A percentile compares a stretch with the other conserved stretches of the same genome.
phyloP scores from a whole-genome alignment of 37 sponge, comb jelly and placozoan species.

The Aphrocallistes beatrix region DNA sequence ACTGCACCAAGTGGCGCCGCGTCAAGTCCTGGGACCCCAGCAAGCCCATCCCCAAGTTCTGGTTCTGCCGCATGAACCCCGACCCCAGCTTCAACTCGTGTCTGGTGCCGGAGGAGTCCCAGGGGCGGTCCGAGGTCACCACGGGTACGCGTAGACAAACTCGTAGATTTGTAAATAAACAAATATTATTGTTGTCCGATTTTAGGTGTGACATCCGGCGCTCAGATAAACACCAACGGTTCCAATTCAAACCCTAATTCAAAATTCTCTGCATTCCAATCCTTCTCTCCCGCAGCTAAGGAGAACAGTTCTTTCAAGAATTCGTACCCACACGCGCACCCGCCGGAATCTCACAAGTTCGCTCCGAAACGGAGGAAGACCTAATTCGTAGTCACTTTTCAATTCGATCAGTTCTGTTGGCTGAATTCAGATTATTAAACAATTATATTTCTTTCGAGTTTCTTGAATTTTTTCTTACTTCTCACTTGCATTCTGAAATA shows the following conservation, averaged over 20 bases:
- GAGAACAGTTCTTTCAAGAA: background rate
- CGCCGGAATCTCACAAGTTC: background rate
- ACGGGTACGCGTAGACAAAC: background rate
- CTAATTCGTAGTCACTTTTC: background rate
- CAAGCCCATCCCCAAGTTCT: background rate
- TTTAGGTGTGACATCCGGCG: slow-evolving; percentile 1
- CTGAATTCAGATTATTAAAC: background rate
- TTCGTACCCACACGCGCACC: background rate
- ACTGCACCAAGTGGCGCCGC: background rate
- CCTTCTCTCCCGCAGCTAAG: background rate
- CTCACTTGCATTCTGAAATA: no score
- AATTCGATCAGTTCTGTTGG: background rate
- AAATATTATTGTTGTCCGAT: background rate
- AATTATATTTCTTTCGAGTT: background rate
- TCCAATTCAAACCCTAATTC: background rate
- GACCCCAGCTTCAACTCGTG: slow-evolving; percentile 8
- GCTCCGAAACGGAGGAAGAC: background rate
- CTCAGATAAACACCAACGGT: slow-evolving; percentile 3
- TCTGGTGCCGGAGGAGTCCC: background rate
- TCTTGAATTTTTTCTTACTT: no score
- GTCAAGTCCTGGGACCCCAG: background rate
- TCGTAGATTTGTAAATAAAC: background rate
- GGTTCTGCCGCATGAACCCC: slow-evolving; percentile 8
- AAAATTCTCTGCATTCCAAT: background rate
- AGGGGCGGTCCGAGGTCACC: background rate